Evolutionary conservation across 2,888 invertebrate species (phyloP), one percentile per base, ranked within the genome.

Genomic region (Lymantria monacha): DNA sequence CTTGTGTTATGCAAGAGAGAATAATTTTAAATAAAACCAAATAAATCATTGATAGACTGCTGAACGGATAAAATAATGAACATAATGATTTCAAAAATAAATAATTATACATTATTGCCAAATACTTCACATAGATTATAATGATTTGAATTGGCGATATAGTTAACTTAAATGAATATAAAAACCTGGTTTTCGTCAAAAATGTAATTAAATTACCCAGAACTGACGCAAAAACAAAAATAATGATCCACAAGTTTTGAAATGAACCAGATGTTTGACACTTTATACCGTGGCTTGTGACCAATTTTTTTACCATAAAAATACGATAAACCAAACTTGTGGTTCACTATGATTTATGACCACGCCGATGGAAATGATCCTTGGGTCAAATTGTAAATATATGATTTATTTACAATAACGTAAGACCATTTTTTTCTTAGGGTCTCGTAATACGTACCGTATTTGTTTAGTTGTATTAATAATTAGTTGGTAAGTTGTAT

Each of bases 331-430:
- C 61, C 57, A 63, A 69, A 68, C 72, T 67, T 70, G 61, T 62
- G 75, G 70, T 74, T 62, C 69, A 72, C 62, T 53, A 73, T 81
- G 80, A 84, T 83, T 81, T 78, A 81, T 75, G 69, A 15, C 37
- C 48, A 53, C 53, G 75, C 22, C 41, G 70, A 76, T 51, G 53
- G 76, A 78, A 64, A 50, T 12, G 48, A 68, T 14, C 41, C 12
- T 41, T 14, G 41, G 41, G 64, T 42, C 38, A 12, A 11, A 3
- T 5, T 36, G 33, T 15, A 59, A 61, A 57, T 53, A 56, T 9
- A 14, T 9, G 11, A 37, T 40, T 48, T 42, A 9, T 40, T 8
- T 42, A 12, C 36, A 22, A 22, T 22, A 5, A 3, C 22, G 22
- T 22, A 22, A 22, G 22, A 5, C 3, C 22, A 5, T 22, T 22